Percentiles rank a stretch among this genome's conserved stretches.
phyloP scores from a whole-genome alignment of 2,888 invertebrate genomes.

The Frankliniella intonsa region DNA sequence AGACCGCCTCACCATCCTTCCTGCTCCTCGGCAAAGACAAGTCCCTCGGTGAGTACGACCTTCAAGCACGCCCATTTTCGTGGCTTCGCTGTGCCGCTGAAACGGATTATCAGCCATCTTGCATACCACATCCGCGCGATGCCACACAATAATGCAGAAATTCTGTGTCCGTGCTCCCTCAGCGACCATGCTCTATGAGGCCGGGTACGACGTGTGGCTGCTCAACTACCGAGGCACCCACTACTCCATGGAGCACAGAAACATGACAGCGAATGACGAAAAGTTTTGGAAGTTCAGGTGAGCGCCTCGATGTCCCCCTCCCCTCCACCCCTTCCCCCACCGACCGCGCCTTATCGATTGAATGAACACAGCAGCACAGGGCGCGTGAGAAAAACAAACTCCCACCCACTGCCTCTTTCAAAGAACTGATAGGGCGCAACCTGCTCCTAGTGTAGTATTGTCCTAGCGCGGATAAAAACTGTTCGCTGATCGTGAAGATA shows the following conservation, averaged over 20 bases:
- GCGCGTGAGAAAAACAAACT: neutral
- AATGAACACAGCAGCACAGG: neutral
- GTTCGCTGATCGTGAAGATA: too few relatives aligned
- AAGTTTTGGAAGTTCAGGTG: constrained; percentile 3
- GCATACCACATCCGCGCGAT: too few relatives aligned
- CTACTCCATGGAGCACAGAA: neutral
- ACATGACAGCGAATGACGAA: neutral
- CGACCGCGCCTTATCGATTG: neutral
- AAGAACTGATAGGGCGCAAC: neutral
- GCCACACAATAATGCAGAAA: too few relatives aligned
- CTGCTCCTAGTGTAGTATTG: neutral
- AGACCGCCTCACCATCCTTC: neutral
- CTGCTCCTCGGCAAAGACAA: neutral
- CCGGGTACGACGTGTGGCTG: constrained; percentile 5
- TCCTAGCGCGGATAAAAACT: too few relatives aligned
- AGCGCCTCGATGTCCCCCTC: neutral
- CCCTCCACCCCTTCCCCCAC: neutral
- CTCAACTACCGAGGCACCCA: constrained; percentile 7
- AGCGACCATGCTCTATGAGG: neutral
- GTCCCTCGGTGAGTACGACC: neutral
- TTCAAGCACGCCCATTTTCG: too few relatives aligned
- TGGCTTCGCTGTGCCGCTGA: too few relatives aligned
- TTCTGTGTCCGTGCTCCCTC: too few relatives aligned
- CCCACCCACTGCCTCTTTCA: neutral
- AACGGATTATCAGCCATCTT: too few relatives aligned